phyloP scores from a whole-genome alignment of 2,797 vertebrate species.

The Chelmon rostratus region DNA sequence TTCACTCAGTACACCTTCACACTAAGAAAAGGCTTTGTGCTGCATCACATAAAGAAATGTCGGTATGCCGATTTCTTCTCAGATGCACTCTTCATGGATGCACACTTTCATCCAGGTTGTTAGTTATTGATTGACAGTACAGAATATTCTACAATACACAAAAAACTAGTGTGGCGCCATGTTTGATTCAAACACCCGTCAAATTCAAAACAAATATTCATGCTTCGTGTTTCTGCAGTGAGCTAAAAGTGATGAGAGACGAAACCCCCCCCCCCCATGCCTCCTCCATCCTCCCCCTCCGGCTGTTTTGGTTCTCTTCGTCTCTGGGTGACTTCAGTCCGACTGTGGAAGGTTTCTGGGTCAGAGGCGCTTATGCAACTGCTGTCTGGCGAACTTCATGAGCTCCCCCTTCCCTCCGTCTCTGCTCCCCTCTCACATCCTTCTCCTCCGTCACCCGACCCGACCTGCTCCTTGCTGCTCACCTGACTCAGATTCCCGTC shows the following conservation, averaged over 20 bases:
- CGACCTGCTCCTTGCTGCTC: neutral
- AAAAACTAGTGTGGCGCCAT: too few species aligned
- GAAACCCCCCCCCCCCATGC: constrained; percentile 6
- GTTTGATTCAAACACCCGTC: too few species aligned
- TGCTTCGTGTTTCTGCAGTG: neutral
- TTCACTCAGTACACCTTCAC: neutral
- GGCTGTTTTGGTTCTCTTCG: constrained; percentile 29
- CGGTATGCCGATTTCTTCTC: too few species aligned
- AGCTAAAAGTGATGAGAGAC: neutral
- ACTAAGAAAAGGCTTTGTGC: neutral
- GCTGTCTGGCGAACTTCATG: constrained; percentile 47
- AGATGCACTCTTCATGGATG: too few species aligned
- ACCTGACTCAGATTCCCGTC: neutral
- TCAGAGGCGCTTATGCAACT: constrained; percentile 65
- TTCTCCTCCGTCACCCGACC: neutral
- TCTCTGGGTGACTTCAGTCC: constrained; percentile 44
- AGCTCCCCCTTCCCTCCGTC: neutral
- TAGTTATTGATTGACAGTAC: too few species aligned
- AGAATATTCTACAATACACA: too few species aligned
- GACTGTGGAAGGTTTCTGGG: constrained; percentile 61
- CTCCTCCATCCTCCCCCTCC: neutral
- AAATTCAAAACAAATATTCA: too few species aligned
- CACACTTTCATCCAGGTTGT: too few species aligned
- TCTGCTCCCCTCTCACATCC: neutral
- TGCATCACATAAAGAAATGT: too few species aligned